phyloP scores from a whole-genome alignment of 2,888 invertebrate genomes.

The Alsophila aescularia region DNA sequence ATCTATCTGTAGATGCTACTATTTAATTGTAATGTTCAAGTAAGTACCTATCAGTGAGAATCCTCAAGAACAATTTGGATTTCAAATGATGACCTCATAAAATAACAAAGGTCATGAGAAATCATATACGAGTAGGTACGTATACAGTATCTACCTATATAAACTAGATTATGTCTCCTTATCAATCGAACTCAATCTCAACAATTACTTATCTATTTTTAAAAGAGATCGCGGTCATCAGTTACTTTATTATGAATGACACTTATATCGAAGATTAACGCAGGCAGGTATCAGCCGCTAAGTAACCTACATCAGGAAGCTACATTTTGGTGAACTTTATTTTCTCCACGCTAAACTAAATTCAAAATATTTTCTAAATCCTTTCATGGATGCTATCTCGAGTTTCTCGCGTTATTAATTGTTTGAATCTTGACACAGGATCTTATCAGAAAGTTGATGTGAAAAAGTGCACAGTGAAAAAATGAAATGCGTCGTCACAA shows the following conservation, averaged over 20 bases:
- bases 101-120: slow-evolving; percentile 9
- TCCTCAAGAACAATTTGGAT: neutral
- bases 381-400: slow-evolving; percentile 34
- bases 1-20: too few species aligned
- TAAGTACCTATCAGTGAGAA: neutral
- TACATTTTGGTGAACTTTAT: neutral
- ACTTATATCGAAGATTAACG: slow-evolving; percentile 6
- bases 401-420: slow-evolving; percentile 51
- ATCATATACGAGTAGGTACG: too few species aligned
- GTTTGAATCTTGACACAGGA: slow-evolving; percentile 48
- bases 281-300: too few species aligned
- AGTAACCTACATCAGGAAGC: too few species aligned
- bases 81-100: neutral
- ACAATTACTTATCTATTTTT: slow-evolving; percentile 18
- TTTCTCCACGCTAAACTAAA: neutral
- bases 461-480: slow-evolving; percentile 24
- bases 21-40: too few species aligned
- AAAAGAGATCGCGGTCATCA: slow-evolving; percentile 27
- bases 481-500: too few species aligned
- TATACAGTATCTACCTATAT: too few species aligned
- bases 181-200: slow-evolving; percentile 15
- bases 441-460: slow-evolving; percentile 44
- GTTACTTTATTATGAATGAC: slow-evolving; percentile 3
- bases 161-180: slow-evolving; percentile 1
- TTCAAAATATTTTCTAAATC: slow-evolving; percentile 29